Conservation (phyloP, 2,113 vertebrate genomes). For the Orthonyx spaldingii region DNA sequence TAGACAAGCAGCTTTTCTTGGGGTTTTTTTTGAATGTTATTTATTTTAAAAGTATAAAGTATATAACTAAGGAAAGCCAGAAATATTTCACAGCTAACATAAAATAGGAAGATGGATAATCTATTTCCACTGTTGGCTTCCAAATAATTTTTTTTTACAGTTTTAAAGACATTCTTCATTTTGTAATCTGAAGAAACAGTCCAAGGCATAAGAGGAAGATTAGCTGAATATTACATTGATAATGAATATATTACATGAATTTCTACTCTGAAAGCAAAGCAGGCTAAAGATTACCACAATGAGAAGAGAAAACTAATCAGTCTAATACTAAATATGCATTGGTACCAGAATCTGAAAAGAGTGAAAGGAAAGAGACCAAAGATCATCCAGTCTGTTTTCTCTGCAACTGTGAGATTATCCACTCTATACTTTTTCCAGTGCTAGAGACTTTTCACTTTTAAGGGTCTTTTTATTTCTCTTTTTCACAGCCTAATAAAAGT, state of each 20-base stretch:
- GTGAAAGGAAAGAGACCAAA: neutral
- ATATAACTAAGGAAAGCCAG: neutral
- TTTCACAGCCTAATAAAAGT: neutral
- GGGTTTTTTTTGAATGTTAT: neutral
- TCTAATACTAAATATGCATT: neutral
- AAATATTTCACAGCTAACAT: neutral
- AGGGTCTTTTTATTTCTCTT: neutral
- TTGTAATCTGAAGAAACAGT: neutral
- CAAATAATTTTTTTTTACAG: neutral
- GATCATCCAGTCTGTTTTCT: neutral
- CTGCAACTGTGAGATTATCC: neutral
- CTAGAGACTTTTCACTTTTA: neutral
- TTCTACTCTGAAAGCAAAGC: neutral
- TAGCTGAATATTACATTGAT: neutral
- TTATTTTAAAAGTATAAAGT: neutral
- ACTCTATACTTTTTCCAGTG: neutral
- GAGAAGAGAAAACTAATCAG: neutral
- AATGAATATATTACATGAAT: neutral
- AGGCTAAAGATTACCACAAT: neutral
- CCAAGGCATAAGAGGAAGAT: neutral
- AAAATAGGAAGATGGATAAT: neutral
- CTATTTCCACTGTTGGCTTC: neutral
- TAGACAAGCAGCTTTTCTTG: neutral
- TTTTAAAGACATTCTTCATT: neutral
- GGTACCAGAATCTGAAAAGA: neutral